These are phyloP conservation scores for Lipotes vexillifer DNA, from an alignment of 2,113 vertebrate species.

Conservation along the genomic window DNA sequence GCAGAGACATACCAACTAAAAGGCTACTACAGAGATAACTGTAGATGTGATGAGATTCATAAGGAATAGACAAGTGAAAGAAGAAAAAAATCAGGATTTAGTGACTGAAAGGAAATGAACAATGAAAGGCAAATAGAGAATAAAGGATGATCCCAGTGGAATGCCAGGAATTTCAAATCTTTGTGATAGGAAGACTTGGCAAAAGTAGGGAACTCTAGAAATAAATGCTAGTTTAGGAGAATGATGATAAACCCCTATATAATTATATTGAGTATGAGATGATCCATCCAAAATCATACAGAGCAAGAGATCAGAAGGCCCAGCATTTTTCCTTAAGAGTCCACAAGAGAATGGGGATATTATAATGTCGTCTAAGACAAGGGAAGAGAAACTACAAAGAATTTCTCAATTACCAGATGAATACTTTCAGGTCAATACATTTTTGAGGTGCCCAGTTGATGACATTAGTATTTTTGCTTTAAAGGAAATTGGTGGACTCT, in stretches of 20 bases:
- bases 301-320: neutral
- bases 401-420: neutral
- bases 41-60: neutral
- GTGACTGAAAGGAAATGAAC: neutral
- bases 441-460: neutral
- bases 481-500: neutral
- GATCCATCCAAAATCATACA: neutral
- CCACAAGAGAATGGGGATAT: neutral
- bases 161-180: neutral
- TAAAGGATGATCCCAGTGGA: neutral
- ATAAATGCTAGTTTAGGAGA: neutral
- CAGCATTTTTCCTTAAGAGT: neutral
- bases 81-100: neutral
- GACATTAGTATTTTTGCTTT: neutral
- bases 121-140: neutral
- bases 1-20: neutral
- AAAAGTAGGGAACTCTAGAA: neutral
- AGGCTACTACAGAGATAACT: neutral
- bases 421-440: neutral
- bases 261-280: neutral
- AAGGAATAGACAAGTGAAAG: neutral
- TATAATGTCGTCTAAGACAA: neutral
- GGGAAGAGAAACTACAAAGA: neutral
- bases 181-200: neutral
- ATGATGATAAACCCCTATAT: neutral